Conservation (phyloP, 2,888 invertebrate genomes). For the Oasisia sp. region DNA sequence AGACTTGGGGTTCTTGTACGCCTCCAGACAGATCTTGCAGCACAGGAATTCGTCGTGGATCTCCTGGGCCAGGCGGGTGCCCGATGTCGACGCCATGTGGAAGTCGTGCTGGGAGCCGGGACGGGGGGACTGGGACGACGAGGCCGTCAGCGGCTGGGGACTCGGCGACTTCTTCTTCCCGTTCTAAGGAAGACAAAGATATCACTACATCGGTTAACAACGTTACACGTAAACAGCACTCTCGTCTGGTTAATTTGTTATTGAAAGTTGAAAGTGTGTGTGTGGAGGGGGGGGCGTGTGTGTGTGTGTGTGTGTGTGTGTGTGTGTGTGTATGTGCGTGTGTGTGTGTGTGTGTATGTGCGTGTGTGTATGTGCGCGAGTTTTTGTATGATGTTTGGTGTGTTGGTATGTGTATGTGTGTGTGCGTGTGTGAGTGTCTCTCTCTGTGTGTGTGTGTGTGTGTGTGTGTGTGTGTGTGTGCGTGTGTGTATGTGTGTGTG, state of each 20-base stretch:
- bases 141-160: background rate
- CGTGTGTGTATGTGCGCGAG: no score
- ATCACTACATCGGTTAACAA: background rate
- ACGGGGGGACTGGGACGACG: background rate
- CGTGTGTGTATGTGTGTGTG: background rate
- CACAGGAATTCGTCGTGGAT: slow-evolving; percentile 66
- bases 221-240: no score
- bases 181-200: background rate
- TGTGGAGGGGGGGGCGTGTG: no score
- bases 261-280: no score
- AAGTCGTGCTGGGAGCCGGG: slow-evolving; percentile 23
- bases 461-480: background rate
- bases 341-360: no score
- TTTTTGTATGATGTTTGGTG: no score
- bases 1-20: slow-evolving; percentile 65
- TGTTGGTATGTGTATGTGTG: no score
- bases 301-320: no score
- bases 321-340: no score
- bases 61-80: slow-evolving; percentile 62
- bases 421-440: no score
- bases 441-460: no score
- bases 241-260: no score
- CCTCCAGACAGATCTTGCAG: slow-evolving; percentile 66
- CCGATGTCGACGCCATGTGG: slow-evolving; percentile 33
- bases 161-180: background rate